phyloP scores from a whole-genome alignment of 1,140 invertebrate species.

The Steinernema khuongi region DNA sequence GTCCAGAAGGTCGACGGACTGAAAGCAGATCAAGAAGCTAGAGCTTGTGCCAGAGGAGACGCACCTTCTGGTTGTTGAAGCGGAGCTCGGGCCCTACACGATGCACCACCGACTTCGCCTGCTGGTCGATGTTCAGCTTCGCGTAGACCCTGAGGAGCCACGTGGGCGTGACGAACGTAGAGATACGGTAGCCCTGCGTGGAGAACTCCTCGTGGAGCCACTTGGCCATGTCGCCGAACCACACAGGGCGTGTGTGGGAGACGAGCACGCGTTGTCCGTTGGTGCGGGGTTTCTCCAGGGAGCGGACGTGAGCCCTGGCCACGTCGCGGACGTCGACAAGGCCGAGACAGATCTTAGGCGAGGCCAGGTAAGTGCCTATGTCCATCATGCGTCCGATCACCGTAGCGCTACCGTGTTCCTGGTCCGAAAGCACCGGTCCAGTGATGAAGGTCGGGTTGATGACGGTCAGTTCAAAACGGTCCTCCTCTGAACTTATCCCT shows the following conservation, averaged over 20 bases:
- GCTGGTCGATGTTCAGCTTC: conserved; percentile 56
- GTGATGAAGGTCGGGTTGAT: conserved; percentile 64
- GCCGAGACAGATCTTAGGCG: conserved; percentile 62
- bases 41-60: neutral
- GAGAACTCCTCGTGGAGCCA: conserved; percentile 59
- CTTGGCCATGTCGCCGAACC: conserved; percentile 61
- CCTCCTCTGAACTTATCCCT: conserved; percentile 52
- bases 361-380: conserved; percentile 59
- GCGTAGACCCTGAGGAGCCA: conserved; percentile 3
- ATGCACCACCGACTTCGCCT: conserved; percentile 60
- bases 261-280: conserved; percentile 60
- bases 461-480: conserved; percentile 63
- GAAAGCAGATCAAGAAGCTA: conserved; percentile 12
- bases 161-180: neutral
- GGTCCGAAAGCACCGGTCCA: conserved; percentile 62
- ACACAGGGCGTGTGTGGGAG: conserved; percentile 37
- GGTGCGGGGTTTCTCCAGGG: conserved; percentile 62
- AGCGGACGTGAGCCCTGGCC: conserved; percentile 64
- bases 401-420: conserved; percentile 60
- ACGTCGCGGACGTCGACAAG: conserved; percentile 65
- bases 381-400: conserved; percentile 62
- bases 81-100: conserved; percentile 61
- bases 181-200: conserved; percentile 39
- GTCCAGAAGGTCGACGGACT: conserved; percentile 35
- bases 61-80: conserved; percentile 63